Conservation (phyloP, 2,888 invertebrate genomes). For the Fragum fragum region DNA sequence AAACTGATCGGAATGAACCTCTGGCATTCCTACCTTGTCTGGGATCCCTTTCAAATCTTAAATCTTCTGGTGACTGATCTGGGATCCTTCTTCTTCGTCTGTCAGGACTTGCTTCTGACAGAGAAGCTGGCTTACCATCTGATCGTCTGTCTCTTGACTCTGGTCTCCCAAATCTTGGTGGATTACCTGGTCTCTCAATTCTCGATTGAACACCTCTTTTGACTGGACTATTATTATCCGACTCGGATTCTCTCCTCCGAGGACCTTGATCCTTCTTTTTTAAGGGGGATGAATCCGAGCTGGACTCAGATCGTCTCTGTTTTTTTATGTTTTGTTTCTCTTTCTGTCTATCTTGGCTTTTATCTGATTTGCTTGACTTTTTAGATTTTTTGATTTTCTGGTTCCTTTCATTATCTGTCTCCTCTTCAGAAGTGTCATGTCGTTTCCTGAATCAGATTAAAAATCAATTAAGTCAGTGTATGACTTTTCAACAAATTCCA, state of each 20-base stretch:
- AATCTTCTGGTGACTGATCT: background rate
- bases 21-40: constrained; percentile 4
- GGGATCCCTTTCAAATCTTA: background rate
- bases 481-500: too few relatives aligned
- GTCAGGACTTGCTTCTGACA: constrained; percentile 26
- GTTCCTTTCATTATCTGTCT: constrained; percentile 42
- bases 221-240: constrained; percentile 28
- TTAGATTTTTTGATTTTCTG: constrained; percentile 17
- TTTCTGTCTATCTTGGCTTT: constrained; percentile 6
- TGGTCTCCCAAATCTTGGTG: background rate
- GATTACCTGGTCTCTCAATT: constrained; percentile 14
- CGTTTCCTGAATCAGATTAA: constrained; percentile 41
- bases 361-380: constrained; percentile 8
- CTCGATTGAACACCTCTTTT: constrained; percentile 25
- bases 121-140: background rate
- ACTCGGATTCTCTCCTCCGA: constrained; percentile 11
- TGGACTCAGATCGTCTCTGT: constrained; percentile 32
- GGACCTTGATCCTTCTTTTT: constrained; percentile 26
- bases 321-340: constrained; percentile 13
- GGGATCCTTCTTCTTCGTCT: constrained; percentile 7
- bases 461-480: too few relatives aligned
- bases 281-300: constrained; percentile 42
- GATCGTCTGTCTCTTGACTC: constrained; percentile 2
- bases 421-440: constrained; percentile 46
- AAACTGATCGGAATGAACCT: constrained; percentile 11